phyloP scores from a whole-genome alignment of 2,888 invertebrate genomes.

The Ochropleura plecta region DNA sequence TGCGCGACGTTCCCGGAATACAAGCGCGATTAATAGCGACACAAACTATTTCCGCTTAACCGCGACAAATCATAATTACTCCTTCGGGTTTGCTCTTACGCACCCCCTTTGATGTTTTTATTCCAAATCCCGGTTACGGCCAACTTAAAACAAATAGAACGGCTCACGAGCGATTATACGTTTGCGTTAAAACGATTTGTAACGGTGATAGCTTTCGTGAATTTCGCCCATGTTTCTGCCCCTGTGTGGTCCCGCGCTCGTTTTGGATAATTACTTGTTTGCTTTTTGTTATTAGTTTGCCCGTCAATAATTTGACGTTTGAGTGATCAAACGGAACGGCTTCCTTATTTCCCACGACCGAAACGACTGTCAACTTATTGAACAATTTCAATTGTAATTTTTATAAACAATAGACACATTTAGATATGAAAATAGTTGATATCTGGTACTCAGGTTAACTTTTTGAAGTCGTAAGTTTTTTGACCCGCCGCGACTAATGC shows the following conservation, averaged over 20 bases:
- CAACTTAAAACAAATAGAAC: constrained; percentile 90
- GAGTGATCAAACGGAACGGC: constrained; percentile 76
- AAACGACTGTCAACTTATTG: constrained; percentile 38
- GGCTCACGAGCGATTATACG: constrained; percentile 87
- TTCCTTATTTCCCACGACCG: constrained; percentile 69
- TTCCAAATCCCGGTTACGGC: constrained; percentile 88
- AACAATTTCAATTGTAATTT: constrained; percentile 55
- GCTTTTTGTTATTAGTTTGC: constrained; percentile 77
- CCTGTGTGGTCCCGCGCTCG: constrained; percentile 86
- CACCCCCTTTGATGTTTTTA: constrained; percentile 90
- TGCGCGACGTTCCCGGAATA: constrained; percentile 82
- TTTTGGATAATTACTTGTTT: constrained; percentile 75
- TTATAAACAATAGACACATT: constrained; percentile 36
- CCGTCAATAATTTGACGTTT: constrained; percentile 80
- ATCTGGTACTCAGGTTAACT: constrained; percentile 42
- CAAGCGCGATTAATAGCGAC: constrained; percentile 86
- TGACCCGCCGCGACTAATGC: constrained; percentile 60
- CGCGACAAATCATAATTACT: constrained; percentile 90
- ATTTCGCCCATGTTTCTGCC: constrained; percentile 81
- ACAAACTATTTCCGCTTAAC: constrained; percentile 90
- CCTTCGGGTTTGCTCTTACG: constrained; percentile 86
- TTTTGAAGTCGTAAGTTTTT: constrained; percentile 58
- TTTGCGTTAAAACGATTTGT: constrained; percentile 89
- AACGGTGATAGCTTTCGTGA: constrained; percentile 87
- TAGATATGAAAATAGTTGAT: constrained; percentile 29